phyloP scores from a whole-genome alignment of 2,797 vertebrate species.

The Oreortyx pictus region DNA sequence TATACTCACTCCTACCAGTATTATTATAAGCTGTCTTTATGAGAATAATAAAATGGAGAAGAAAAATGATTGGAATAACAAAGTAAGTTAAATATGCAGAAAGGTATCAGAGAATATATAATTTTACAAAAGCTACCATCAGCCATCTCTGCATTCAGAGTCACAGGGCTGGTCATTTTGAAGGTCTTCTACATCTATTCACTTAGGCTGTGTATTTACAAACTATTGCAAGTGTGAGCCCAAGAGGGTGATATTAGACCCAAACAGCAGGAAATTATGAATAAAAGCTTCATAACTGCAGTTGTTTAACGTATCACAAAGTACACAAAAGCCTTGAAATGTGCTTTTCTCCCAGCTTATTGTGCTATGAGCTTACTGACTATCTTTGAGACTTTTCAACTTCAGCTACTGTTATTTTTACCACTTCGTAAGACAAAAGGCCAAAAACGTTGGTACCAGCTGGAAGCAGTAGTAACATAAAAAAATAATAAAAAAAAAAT shows the following conservation, averaged over 20 bases:
- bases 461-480: conserved; percentile 21
- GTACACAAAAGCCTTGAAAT: conserved; percentile 12
- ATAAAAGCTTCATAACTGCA: not conserved
- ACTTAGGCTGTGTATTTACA: not conserved
- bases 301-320: conserved; percentile 11
- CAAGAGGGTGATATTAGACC: not conserved
- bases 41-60: not conserved
- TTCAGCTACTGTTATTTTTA: conserved; percentile 23
- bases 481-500: not conserved
- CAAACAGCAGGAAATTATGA: not conserved
- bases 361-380: conserved; percentile 12
- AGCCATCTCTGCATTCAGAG: not conserved
- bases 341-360: not conserved
- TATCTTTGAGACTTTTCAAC: conserved; percentile 45
- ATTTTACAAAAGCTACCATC: not conserved
- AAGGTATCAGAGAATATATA: not conserved
- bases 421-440: conserved; percentile 13
- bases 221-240: not conserved
- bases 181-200: not conserved
- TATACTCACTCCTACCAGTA: not conserved
- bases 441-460: conserved; percentile 24
- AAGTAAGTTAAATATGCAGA: not conserved
- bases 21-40: not conserved
- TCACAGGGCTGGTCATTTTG: not conserved
- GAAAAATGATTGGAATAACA: not conserved